Evolutionary conservation across 2,113 vertebrate genomes (phyloP).

Genomic region (Marcusenius ussheri): DNA sequence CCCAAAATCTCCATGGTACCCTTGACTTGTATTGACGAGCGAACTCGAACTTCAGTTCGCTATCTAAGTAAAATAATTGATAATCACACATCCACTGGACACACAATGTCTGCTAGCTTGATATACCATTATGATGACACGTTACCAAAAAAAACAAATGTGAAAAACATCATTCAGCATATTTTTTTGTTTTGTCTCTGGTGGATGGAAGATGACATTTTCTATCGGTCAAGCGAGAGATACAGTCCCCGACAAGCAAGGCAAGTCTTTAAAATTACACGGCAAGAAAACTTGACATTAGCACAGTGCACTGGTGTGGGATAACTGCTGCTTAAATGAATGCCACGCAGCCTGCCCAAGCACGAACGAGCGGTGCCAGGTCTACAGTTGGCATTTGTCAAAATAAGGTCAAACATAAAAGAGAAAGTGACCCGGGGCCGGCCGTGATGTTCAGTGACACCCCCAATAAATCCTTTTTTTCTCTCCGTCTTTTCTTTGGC

Average conservation of each 20-base stretch:
- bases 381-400: constrained; percentile 1
- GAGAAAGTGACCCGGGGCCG: background rate
- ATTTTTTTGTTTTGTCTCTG: background rate
- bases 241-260: background rate
- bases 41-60: background rate
- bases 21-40: background rate
- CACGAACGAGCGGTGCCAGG: background rate
- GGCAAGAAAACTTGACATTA: background rate
- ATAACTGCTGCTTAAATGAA: background rate
- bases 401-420: constrained; percentile 14
- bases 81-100: background rate
- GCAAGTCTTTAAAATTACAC: background rate
- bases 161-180: background rate
- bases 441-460: background rate
- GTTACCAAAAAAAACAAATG: background rate
- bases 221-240: background rate
- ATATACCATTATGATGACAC: background rate
- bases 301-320: background rate
- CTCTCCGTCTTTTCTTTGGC: background rate
- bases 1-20: background rate
- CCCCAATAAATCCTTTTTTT: background rate
- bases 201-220: background rate
- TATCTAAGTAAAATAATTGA: background rate
- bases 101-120: background rate
- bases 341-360: background rate